Conservation (phyloP, 2,797 vertebrate species). For the Poliocrania exsul region DNA sequence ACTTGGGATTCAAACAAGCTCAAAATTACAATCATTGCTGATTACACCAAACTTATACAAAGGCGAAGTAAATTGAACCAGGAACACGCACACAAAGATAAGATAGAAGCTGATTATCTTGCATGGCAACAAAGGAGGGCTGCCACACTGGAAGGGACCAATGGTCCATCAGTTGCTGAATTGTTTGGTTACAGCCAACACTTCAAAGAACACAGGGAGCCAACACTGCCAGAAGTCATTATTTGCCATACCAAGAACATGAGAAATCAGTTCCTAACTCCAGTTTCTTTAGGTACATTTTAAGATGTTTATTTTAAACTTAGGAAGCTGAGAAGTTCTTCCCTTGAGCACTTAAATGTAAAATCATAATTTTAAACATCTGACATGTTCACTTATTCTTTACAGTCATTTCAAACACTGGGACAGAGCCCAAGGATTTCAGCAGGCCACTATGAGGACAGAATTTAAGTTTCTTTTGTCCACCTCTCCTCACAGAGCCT, state of each 20-base stretch:
- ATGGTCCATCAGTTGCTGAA: background rate
- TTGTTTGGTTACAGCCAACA: background rate
- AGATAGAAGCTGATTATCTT: conserved; percentile 40
- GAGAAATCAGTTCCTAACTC: background rate
- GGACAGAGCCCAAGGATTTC: background rate
- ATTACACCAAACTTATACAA: conserved; percentile 41
- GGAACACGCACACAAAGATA: conserved; percentile 21
- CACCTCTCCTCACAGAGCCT: background rate
- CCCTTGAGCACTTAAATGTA: background rate
- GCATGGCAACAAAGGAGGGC: background rate
- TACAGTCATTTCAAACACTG: background rate
- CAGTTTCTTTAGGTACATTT: background rate
- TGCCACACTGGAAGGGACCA: background rate
- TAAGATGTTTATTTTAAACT: background rate
- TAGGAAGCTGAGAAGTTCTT: background rate
- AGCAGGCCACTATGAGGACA: background rate
- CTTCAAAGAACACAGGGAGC: background rate
- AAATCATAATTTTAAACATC: background rate
- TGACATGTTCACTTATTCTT: background rate
- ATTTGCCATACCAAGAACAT: background rate
- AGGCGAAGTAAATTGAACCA: conserved; percentile 46
- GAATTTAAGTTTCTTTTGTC: background rate
- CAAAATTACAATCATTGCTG: conserved; percentile 6
- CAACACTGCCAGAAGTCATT: background rate
- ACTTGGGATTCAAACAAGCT: background rate